Conservation (phyloP, 2,888 invertebrate species). For the Aphidoletes aphidimyza region DNA sequence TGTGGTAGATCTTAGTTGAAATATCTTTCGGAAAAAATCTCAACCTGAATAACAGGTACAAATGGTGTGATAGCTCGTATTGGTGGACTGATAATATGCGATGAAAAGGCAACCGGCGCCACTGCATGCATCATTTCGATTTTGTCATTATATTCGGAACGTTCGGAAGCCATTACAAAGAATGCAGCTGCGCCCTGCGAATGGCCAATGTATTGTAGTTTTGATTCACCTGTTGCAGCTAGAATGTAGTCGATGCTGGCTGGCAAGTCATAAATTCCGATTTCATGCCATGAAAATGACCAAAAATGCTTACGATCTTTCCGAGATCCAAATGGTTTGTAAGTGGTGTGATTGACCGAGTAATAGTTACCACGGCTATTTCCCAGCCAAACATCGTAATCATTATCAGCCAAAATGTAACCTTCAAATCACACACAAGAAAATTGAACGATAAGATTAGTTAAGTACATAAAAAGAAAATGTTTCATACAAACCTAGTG, state of each 20-base stretch:
- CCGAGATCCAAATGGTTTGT: slow-evolving; percentile 60
- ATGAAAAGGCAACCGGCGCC: slow-evolving; percentile 76
- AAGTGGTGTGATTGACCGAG: slow-evolving; percentile 58
- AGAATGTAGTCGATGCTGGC: slow-evolving; percentile 72
- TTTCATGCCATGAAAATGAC: slow-evolving; percentile 71
- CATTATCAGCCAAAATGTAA: slow-evolving; percentile 64
- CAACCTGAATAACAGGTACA: too few species aligned
- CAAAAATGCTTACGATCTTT: slow-evolving; percentile 62
- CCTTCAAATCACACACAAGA: slow-evolving; percentile 58
- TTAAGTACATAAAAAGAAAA: slow-evolving; percentile 51
- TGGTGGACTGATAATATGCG: slow-evolving; percentile 57
- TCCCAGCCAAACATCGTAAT: slow-evolving; percentile 67
- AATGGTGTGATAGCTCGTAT: neutral
- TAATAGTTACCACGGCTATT: slow-evolving; percentile 66
- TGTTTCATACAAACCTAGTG: slow-evolving; percentile 70
- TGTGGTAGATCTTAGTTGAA: neutral
- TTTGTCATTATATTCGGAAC: slow-evolving; percentile 67
- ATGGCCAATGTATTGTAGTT: slow-evolving; percentile 73
- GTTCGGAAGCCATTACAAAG: slow-evolving; percentile 66
- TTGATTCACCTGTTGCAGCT: slow-evolving; percentile 67
- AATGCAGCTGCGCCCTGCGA: slow-evolving; percentile 71
- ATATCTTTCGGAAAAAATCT: neutral
- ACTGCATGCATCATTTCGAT: slow-evolving; percentile 67
- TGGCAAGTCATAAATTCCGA: slow-evolving; percentile 70
- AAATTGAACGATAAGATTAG: too few species aligned